Evolutionary conservation across 2,113 vertebrate species (phyloP).

Genomic region (Daboia siamensis): DNA sequence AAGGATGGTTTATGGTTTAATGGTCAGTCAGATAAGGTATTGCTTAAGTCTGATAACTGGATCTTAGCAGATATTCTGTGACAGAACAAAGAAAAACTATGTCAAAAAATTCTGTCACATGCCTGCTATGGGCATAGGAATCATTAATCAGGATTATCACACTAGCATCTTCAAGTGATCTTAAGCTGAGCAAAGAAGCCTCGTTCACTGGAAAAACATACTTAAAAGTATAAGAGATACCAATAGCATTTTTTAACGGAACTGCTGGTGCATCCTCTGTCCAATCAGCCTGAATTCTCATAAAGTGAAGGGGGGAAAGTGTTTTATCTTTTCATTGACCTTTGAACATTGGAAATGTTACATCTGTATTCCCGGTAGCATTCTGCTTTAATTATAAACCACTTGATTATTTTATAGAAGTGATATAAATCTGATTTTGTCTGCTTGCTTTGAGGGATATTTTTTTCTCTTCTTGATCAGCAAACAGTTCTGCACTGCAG

Average conservation of each 20-base stretch:
- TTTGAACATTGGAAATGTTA: neutral
- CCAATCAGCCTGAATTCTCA: neutral
- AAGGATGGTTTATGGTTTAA: neutral
- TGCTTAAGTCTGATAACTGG: neutral
- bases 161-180: neutral
- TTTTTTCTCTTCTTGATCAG: neutral
- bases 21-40: neutral
- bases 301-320: neutral
- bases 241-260: neutral
- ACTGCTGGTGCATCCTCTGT: neutral
- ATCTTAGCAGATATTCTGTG: neutral
- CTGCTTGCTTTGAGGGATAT: neutral
- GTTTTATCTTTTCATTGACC: neutral
- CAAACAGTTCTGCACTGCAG: neutral
- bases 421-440: neutral
- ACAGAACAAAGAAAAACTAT: neutral
- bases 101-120: neutral
- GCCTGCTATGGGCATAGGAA: neutral
- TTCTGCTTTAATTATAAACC: neutral
- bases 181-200: neutral
- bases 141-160: neutral
- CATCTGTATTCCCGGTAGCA: neutral
- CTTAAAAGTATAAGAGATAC: neutral
- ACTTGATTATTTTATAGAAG: neutral
- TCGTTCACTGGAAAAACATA: neutral